Conservation (phyloP, 2,797 vertebrate genomes). For the Coccyzus lansbergi region DNA sequence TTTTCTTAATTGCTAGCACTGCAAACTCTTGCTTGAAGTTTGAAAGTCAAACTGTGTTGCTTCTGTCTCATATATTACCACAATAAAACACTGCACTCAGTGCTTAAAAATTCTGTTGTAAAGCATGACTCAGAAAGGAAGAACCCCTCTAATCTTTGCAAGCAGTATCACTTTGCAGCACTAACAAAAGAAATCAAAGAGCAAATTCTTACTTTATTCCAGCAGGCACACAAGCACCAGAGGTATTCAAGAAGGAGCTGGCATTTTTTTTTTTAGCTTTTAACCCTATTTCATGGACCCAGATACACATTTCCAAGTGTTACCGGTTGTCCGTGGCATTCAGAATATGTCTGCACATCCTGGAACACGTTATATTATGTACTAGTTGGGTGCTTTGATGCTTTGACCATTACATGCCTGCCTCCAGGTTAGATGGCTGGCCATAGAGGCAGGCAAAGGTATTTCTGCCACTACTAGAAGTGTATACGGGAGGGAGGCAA, state of each 20-base stretch:
- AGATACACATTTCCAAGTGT: not conserved
- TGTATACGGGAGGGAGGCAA: not conserved
- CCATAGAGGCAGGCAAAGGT: not conserved
- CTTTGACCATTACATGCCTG: not conserved
- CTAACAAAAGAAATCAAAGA: not conserved
- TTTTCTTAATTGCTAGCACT: not conserved
- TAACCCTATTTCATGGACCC: not conserved
- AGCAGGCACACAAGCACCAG: not conserved
- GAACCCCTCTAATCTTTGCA: not conserved
- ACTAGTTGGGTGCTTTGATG: not conserved
- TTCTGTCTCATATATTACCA: not conserved
- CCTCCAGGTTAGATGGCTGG: not conserved
- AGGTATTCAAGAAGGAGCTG: not conserved
- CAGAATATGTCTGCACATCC: not conserved
- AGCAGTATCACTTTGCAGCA: not conserved
- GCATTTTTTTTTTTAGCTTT: not conserved
- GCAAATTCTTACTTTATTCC: not conserved
- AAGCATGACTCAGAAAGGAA: not conserved
- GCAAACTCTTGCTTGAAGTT: not conserved
- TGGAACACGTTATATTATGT: not conserved
- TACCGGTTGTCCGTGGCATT: not conserved
- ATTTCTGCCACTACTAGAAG: not conserved
- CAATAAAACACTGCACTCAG: not conserved
- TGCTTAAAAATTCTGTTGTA: not conserved
- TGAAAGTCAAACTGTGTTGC: conserved; percentile 27